Base-by-base conservation (phyloP, 2,888 invertebrate species). In the Drosophila limbata region DNA sequence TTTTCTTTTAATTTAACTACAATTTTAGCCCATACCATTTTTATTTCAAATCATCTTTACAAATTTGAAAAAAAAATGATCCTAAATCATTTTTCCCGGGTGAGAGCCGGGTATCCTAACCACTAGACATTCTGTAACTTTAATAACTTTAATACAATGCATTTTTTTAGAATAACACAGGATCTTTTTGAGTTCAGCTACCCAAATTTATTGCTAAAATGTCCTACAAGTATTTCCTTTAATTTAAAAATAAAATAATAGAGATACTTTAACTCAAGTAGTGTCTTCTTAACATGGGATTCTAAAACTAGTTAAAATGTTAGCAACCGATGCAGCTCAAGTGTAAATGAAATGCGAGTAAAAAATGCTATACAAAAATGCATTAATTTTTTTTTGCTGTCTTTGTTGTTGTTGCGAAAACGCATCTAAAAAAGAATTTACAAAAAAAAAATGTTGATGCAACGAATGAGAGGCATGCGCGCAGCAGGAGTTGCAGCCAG, bases 91-190 rank as follows among this genome's bases (percentile, higher is more conserved):
- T 25, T 25, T 83, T 81, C 81, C 81, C 85, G 81, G 81, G 81
- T 82, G 81, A 82, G 82, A 82, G 81, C 81, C 81, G 85, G 81
- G 83, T 82, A 81, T 81, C 82, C 81, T 82, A 82, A 85, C 82
- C 82, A 82, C 82, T 82, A 82, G 85, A 82, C 85, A 82, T n/a
- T n/a, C n/a, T n/a, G n/a, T n/a, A n/a, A n/a, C n/a, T n/a, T n/a
- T n/a, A n/a, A n/a, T n/a, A n/a, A n/a, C n/a, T n/a, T n/a, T n/a
- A n/a, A n/a, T n/a, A n/a, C n/a, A n/a, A n/a, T n/a, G n/a, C n/a
- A n/a, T n/a, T n/a, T n/a, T n/a, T n/a, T n/a, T 82, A 82, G 85
- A 82, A 9, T n/a, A n/a, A 25, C 8, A 28, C 3, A 25, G 25
- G 1, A 6, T 8, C 13, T 21, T 13, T 8, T 21, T 6, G 1